Evolutionary conservation across 2,888 invertebrate genomes (phyloP), one percentile per base, ranked within the genome.

Genomic region (Cheiracanthium punctorium): DNA sequence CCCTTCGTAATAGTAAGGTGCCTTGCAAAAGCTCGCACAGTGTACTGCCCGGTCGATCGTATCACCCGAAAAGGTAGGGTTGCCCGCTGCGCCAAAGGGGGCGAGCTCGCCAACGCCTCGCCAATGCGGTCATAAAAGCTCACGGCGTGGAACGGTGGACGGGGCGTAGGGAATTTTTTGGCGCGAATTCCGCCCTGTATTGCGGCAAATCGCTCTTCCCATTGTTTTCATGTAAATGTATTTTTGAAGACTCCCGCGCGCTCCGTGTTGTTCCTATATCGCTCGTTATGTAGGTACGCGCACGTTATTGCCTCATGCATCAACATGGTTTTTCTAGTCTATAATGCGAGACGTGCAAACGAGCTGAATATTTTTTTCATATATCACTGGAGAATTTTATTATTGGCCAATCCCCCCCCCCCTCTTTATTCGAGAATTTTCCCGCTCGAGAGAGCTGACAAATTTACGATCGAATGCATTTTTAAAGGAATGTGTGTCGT

Each of bases 41-140:
- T n/a, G n/a, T 73, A 85, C 84, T 85, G 79, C 74, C 79, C 84
- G 84, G 84, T 85, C 84, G 84, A 85, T 85, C 73, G 79, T 79
- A 74, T 58, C 24, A 64, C 74, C 73, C n/a, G n/a, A 85, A 85
- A 85, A 85, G 84, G 79, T 85, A 85, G 84, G 84, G 84, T 85
- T 85, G 79, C 84, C 73, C 84, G 70, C 28, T 85, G 79, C 84
- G 84, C 84, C 84, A 85, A 85, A 74, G 24, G 73, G 10, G 43
- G n/a, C 14, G 29, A 43, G 33, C 12, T 28, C 73, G 84, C 84
- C 82, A 84, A 77, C n/a, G 2, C 4, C 82, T 41, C 76, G 82
- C 82, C 82, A 77, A 85, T 67, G 69, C 58, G 79, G 84, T 32
- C 67, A 85, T 85, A 85, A 85, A 71, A n/a, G 20, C 64, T 71